Evolutionary conservation across 2,888 invertebrate species (phyloP), one percentile per base, ranked within the genome.

Genomic region (Tachina fera): DNA sequence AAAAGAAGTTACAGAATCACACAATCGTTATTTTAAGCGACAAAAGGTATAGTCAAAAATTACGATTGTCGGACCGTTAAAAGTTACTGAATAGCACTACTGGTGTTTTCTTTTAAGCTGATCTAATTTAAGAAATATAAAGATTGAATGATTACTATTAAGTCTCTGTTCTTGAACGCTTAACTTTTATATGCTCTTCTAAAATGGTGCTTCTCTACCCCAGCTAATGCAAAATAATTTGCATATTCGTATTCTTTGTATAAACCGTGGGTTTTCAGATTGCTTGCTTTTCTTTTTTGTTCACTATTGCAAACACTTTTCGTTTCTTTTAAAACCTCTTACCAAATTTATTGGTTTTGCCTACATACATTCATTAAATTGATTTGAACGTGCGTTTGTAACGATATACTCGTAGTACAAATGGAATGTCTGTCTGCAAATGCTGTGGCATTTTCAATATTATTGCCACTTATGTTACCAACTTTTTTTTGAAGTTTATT

Each of bases 401-500:
- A 39, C 16, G 31, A 31, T 31, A 31, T 31, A 22, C 22, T 2
- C 2, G 4, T 31, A 0, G 47, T n/a, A 11, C 60, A 60, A 14
- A 61, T 49, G 49, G 45, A 19, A 19, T 53, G 75, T 47, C 31
- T 56, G 51, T 39, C 9, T 60, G 67, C 5, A 63, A 22, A 51
- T 70, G 60, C 45, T 77, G 71, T n/a, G 83, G 83, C 39, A 83
- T 77, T 77, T 77, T 58, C 76, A 58, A 71, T 71, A 71, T 83
- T 77, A 83, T 67, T 83, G 67, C 65, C 83, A 83, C 83, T 83
- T 77, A 72, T 72, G 71, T 65, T 72, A 72, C 16, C 72, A 67
- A 58, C 39, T 61, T 67, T 60, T 72, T 51, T 51, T 31, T 31
- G 31, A 60, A 49, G 16, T 67, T 22, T 61, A 60, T 56, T 45